phyloP scores from a whole-genome alignment of 2,797 vertebrate species.

The Podarcis lilfordi region DNA sequence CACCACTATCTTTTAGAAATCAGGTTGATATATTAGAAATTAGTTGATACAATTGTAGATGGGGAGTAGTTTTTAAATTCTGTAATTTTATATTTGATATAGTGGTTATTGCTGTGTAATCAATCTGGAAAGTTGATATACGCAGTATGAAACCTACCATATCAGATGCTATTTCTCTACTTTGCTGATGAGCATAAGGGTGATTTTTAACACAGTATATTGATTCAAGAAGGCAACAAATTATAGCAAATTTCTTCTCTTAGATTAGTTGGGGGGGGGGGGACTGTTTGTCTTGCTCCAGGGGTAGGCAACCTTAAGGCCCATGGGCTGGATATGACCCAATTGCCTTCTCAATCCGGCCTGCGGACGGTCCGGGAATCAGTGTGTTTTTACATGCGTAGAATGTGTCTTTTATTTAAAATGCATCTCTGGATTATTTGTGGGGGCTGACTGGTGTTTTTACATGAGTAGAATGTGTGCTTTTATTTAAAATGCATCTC shows the following conservation, averaged over 20 bases:
- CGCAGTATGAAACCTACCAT: background rate
- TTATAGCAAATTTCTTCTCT: constrained; percentile 22
- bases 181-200: background rate
- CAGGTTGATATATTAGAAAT: background rate
- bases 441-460: too few species aligned
- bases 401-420: too few species aligned
- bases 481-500: too few species aligned
- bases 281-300: background rate
- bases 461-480: too few species aligned
- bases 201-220: constrained; percentile 8
- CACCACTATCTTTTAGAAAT: background rate
- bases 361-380: too few species aligned
- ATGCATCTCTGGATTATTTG: too few species aligned
- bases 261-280: constrained; percentile 22
- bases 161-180: background rate
- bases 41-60: background rate
- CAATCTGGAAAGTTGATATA: background rate
- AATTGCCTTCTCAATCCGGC: too few species aligned
- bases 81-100: background rate
- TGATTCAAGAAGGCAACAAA: background rate
- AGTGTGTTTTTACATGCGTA: too few species aligned
- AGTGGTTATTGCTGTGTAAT: background rate
- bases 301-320: too few species aligned
- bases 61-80: background rate
- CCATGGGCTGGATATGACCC: too few species aligned